Evolutionary conservation across 2,888 invertebrate species (phyloP).

Genomic region (Drosophila phalerata): DNA sequence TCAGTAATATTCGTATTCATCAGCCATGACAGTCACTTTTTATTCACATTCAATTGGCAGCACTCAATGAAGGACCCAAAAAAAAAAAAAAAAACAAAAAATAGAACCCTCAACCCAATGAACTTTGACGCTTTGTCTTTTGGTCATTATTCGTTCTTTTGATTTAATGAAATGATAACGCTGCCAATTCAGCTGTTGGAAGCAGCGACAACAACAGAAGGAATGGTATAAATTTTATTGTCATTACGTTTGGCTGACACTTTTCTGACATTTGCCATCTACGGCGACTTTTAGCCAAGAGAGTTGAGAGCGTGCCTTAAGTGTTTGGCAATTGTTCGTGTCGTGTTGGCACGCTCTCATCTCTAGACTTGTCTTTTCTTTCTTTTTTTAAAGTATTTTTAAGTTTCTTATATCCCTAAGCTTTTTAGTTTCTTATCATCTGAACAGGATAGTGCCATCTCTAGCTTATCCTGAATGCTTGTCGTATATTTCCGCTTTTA

Average conservation of each 20-base stretch:
- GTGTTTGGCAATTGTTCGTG: not conserved
- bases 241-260: constrained; percentile 60
- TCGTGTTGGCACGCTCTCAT: not conserved
- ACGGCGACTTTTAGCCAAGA: constrained; percentile 8
- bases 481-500: no score
- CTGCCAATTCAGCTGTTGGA: constrained; percentile 10
- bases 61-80: constrained; percentile 43
- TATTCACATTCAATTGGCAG: constrained; percentile 73
- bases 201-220: constrained; percentile 13
- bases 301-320: constrained; percentile 1
- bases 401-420: no score
- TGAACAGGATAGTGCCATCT: no score
- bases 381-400: no score
- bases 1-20: constrained; percentile 57
- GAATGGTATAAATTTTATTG: constrained; percentile 62
- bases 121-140: constrained; percentile 52
- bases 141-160: constrained; percentile 55
- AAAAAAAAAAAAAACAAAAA: not conserved
- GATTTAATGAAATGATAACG: constrained; percentile 79
- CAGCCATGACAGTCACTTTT: constrained; percentile 33
- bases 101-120: constrained; percentile 29
- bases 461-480: no score
- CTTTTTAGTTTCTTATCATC: no score
- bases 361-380: no score
- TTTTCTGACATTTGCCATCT: constrained; percentile 43